Evolutionary conservation across 1,140 invertebrate genomes (phyloP).

Genomic region (Hyposmocoma kahamanoa): DNA sequence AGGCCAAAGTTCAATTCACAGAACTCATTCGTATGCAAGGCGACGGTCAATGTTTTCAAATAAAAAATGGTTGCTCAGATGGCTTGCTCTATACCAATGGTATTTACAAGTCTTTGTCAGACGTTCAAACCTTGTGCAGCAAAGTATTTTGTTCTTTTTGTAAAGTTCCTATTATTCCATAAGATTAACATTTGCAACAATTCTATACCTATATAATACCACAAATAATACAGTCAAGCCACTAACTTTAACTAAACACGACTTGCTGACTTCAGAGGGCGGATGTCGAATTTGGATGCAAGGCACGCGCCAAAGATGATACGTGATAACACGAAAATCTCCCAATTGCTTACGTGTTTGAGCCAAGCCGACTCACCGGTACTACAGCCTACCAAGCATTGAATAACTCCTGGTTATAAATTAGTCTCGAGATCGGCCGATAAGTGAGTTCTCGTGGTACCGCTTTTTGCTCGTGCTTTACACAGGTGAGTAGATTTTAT

Average conservation of each 20-base stretch:
- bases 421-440: slow-evolving; percentile 54
- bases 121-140: no score
- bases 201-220: background rate
- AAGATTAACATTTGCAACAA: no score
- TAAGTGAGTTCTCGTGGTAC: slow-evolving; percentile 46
- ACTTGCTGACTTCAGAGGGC: background rate
- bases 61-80: no score
- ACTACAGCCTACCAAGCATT: slow-evolving; percentile 54
- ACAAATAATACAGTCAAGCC: background rate
- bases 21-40: no score
- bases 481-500: slow-evolving; percentile 60
- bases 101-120: no score
- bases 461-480: slow-evolving; percentile 46
- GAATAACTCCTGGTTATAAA: slow-evolving; percentile 65
- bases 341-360: slow-evolving; percentile 67
- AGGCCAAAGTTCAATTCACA: no score
- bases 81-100: no score
- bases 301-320: slow-evolving; percentile 63
- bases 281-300: slow-evolving; percentile 25
- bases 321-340: slow-evolving; percentile 70
- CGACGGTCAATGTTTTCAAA: no score
- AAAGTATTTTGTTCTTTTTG: no score
- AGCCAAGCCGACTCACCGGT: slow-evolving; percentile 34
- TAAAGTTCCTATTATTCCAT: no score
- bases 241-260: background rate